Percentiles rank a stretch among this genome's conserved stretches.
Conservation (phyloP, 1,140 invertebrate species). For the Campoletis sonorensis region DNA sequence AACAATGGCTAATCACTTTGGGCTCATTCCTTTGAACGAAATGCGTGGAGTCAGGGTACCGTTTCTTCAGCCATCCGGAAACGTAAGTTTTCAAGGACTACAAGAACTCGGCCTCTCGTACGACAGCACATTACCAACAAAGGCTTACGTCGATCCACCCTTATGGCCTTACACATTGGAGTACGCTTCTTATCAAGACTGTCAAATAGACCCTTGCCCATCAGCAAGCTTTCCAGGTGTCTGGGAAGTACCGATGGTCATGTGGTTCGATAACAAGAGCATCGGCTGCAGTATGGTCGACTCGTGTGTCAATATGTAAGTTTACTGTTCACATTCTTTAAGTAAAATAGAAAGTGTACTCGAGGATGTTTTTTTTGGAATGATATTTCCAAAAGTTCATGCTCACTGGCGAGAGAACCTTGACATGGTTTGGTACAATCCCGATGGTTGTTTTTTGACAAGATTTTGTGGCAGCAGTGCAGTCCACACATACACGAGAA, state of each 20-base stretch:
- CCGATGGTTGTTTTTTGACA: too few species aligned
- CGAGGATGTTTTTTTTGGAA: too few species aligned
- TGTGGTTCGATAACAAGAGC: constrained; percentile 76
- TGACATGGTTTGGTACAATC: too few species aligned
- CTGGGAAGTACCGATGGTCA: constrained; percentile 82
- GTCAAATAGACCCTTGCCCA: constrained; percentile 81
- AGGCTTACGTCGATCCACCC: constrained; percentile 75
- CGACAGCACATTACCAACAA: constrained; percentile 82
- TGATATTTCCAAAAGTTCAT: too few species aligned
- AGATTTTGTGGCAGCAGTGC: too few species aligned
- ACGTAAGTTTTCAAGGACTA: constrained; percentile 77
- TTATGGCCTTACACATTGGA: constrained; percentile 86
- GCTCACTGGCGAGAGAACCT: too few species aligned
- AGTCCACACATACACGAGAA: too few species aligned
- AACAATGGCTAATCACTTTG: constrained; percentile 76
- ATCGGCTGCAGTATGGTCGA: constrained; percentile 81
- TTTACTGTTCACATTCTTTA: too few species aligned
- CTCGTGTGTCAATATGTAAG: constrained; percentile 77
- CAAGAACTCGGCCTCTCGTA: constrained; percentile 77
- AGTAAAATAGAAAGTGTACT: too few species aligned
- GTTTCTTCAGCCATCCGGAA: constrained; percentile 82
- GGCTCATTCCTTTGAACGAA: constrained; percentile 75
- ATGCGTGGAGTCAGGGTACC: constrained; percentile 79
- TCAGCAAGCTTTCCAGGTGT: constrained; percentile 78
- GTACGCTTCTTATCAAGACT: constrained; percentile 80